Percentiles rank a stretch among this genome's conserved stretches.
These are phyloP conservation scores for Seriola aureovittata DNA, from an alignment of 2,113 vertebrate genomes.

Conservation along the genomic window DNA sequence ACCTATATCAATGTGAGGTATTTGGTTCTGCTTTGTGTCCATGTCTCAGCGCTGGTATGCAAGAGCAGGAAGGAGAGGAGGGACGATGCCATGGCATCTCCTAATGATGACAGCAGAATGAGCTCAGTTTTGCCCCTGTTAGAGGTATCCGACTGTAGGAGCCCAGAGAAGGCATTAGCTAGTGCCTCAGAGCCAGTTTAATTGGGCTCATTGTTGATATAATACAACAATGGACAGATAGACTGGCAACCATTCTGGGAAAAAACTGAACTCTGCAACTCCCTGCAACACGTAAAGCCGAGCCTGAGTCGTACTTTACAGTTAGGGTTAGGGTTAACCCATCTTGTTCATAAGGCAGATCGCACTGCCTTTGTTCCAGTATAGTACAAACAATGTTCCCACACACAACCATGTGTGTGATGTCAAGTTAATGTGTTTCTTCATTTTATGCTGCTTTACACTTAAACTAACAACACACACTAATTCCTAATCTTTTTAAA, in stretches of 20 bases:
- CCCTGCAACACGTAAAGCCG: neutral
- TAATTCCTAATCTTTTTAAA: constrained; percentile 2
- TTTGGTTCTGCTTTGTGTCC: constrained; percentile 49
- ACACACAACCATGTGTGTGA: neutral
- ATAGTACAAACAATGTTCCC: neutral
- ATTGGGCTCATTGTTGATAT: neutral
- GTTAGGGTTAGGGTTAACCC: neutral
- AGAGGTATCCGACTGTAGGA: neutral
- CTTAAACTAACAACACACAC: neutral
- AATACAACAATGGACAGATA: neutral
- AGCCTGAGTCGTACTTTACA: neutral
- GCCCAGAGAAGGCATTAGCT: constrained; percentile 17
- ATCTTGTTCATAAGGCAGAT: neutral
- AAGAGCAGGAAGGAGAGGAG: neutral
- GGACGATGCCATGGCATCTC: constrained; percentile 16
- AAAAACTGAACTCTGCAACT: neutral
- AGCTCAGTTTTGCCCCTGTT: neutral
- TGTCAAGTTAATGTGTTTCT: neutral
- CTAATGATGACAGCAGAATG: constrained; percentile 22
- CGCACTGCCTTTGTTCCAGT: neutral
- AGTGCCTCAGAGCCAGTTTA: constrained; percentile 10
- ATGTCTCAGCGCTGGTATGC: constrained; percentile 39
- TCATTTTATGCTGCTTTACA: neutral
- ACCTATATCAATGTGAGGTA: constrained; percentile 24
- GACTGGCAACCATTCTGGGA: neutral